These are phyloP conservation scores for Hippoglossus stenolepis DNA, from an alignment of 2,113 vertebrate genomes.

Conservation along the genomic window DNA sequence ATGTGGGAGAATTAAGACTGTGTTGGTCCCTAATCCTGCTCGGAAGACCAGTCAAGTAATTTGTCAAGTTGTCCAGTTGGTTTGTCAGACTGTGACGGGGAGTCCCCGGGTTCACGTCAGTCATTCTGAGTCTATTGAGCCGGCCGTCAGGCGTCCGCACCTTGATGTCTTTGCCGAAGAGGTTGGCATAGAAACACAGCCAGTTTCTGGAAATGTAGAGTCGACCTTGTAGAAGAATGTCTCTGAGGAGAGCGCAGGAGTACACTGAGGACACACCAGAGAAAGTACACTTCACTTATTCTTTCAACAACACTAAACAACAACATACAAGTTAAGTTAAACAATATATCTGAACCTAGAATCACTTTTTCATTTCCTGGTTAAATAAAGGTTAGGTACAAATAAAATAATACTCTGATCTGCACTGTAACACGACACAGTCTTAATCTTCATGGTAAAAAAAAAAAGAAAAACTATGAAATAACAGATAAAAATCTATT, in stretches of 20 bases:
- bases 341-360: too few relatives aligned
- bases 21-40: slow-evolving; percentile 8
- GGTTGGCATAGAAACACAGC: slow-evolving; percentile 97
- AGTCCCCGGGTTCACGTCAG: slow-evolving; percentile 6
- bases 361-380: too few relatives aligned
- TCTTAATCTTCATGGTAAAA: too few relatives aligned
- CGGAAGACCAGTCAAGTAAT: slow-evolving; percentile 29
- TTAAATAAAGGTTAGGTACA: too few relatives aligned
- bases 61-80: slow-evolving; percentile 15
- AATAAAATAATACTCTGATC: too few relatives aligned
- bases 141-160: slow-evolving; percentile 70
- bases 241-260: slow-evolving; percentile 94
- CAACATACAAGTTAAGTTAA: too few relatives aligned
- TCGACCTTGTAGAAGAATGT: slow-evolving; percentile 94
- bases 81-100: slow-evolving; percentile 12
- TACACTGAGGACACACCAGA: slow-evolving; percentile 83
- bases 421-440: too few relatives aligned
- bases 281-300: too few relatives aligned
- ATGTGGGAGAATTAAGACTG: not conserved
- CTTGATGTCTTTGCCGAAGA: slow-evolving; percentile 98
- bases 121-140: slow-evolving; percentile 10
- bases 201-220: slow-evolving; percentile 98
- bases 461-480: too few relatives aligned
- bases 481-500: too few relatives aligned
- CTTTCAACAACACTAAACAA: too few relatives aligned